Conservation (phyloP, 2,113 vertebrate genomes). For the Syrrhaptes paradoxus region DNA sequence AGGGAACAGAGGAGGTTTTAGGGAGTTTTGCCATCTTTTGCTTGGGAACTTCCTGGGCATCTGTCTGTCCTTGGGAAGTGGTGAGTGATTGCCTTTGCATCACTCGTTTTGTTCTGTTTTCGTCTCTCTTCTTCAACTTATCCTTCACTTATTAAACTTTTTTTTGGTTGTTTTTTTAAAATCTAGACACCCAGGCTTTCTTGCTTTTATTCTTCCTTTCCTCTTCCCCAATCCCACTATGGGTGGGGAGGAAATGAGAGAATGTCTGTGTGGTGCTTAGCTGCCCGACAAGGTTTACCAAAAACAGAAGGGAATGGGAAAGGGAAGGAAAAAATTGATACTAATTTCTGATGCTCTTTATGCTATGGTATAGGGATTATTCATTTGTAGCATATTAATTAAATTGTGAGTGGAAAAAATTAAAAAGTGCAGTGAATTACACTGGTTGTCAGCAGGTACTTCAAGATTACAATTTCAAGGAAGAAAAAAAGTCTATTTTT, state of each 20-base stretch:
- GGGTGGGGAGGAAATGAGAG: background rate
- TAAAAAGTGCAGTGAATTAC: background rate
- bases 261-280: background rate
- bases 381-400: background rate
- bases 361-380: background rate
- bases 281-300: background rate
- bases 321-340: background rate
- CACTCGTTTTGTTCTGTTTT: background rate
- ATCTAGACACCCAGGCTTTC: background rate
- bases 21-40: background rate
- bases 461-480: background rate
- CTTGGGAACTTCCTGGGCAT: background rate
- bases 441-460: background rate
- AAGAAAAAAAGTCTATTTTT: background rate
- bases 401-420: background rate
- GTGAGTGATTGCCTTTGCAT: background rate
- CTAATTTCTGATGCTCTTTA: background rate
- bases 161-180: background rate
- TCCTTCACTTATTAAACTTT: background rate
- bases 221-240: background rate
- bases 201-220: background rate
- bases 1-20: background rate
- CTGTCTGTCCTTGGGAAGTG: background rate
- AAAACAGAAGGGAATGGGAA: background rate
- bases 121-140: background rate